Conservation (phyloP, 1,140 invertebrate species). For the Eumaeus atala region DNA sequence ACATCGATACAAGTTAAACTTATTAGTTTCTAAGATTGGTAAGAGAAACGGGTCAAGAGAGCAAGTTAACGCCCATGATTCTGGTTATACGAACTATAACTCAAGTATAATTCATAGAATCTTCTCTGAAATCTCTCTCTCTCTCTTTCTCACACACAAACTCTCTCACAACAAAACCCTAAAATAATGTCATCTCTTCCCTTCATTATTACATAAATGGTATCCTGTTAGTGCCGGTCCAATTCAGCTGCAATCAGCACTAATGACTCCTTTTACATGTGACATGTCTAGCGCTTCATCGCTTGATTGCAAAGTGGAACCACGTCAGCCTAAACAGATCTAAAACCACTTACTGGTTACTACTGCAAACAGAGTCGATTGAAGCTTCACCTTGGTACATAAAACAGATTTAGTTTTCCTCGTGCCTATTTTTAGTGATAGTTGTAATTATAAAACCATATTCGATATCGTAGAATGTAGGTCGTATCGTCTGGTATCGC, state of each 20-base stretch:
- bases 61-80: too few relatives aligned
- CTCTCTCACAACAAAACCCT: too few relatives aligned
- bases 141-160: too few relatives aligned
- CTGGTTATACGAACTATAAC: too few relatives aligned
- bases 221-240: not conserved
- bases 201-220: too few relatives aligned
- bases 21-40: too few relatives aligned
- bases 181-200: too few relatives aligned
- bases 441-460: not conserved
- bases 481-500: constrained; percentile 37
- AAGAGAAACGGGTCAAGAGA: too few relatives aligned
- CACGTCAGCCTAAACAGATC: not conserved
- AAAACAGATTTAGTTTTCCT: not conserved
- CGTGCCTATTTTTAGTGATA: not conserved
- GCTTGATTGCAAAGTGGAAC: not conserved
- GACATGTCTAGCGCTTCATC: not conserved
- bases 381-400: not conserved
- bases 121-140: too few relatives aligned
- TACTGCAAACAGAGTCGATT: not conserved
- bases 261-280: not conserved
- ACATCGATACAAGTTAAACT: too few relatives aligned
- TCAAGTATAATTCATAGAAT: too few relatives aligned
- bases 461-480: constrained; percentile 29
- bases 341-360: not conserved
- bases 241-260: not conserved